These are phyloP conservation scores for Sarcoramphus papa DNA, from an alignment of 2,797 vertebrate species.

Conservation along the genomic window DNA sequence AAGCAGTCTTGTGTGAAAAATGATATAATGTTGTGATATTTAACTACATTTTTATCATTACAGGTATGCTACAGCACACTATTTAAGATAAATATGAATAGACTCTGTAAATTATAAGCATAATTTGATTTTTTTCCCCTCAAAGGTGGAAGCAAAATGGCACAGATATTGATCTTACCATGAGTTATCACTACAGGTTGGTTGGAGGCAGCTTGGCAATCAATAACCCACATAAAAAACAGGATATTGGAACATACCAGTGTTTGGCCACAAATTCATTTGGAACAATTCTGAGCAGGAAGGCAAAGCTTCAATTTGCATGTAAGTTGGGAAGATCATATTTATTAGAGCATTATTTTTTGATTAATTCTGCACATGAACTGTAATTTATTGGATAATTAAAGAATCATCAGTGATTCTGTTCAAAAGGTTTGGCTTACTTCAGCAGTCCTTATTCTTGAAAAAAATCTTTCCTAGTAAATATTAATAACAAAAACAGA, in stretches of 20 bases:
- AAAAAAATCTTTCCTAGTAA: background rate
- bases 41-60: constrained; percentile 32
- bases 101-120: constrained; percentile 42
- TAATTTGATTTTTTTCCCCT: constrained; percentile 66
- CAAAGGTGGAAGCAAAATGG: constrained; percentile 77
- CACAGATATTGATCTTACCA: constrained; percentile 72
- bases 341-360: constrained; percentile 34
- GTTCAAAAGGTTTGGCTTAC: background rate
- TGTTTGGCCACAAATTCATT: constrained; percentile 77
- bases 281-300: constrained; percentile 73
- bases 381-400: constrained; percentile 25
- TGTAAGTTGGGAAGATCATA: constrained; percentile 65
- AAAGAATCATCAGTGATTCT: background rate
- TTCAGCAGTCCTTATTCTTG: background rate
- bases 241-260: constrained; percentile 73
- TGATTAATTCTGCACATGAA: constrained; percentile 9
- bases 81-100: constrained; percentile 48
- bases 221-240: constrained; percentile 66
- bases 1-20: constrained; percentile 25
- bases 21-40: background rate
- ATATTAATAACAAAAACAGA: background rate
- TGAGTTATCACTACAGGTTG: constrained; percentile 74
- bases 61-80: constrained; percentile 25
- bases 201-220: constrained; percentile 73
- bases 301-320: constrained; percentile 74